These are phyloP conservation scores for Tringa solitaria DNA, from an alignment of 2,113 vertebrate species.

Conservation along the genomic window DNA sequence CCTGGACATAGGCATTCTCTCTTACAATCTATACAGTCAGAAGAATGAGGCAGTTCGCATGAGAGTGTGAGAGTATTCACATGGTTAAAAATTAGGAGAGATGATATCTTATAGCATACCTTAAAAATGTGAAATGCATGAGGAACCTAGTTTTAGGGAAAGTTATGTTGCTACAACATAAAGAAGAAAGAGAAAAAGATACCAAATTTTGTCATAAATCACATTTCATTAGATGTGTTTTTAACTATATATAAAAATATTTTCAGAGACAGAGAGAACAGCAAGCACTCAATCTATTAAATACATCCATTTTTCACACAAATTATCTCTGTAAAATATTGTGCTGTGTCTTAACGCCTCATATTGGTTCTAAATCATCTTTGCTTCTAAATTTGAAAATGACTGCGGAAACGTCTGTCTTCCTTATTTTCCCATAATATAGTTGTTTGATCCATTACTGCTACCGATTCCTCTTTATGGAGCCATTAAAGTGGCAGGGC, in stretches of 20 bases:
- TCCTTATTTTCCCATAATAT: not conserved
- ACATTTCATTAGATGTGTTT: not conserved
- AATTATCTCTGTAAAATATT: not conserved
- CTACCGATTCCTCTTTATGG: not conserved
- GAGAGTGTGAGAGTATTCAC: too few relatives aligned
- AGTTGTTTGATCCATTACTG: not conserved
- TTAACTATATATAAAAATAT: not conserved
- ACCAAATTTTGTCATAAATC: not conserved
- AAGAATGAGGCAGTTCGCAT: not conserved
- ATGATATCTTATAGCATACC: not conserved
- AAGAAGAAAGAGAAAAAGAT: not conserved
- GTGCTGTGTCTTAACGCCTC: not conserved
- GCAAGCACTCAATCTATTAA: not conserved
- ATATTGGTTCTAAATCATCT: not conserved
- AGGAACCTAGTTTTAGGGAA: not conserved
- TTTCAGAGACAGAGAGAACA: not conserved
- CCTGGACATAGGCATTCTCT: not conserved
- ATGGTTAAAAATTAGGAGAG: not conserved
- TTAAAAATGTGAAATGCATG: not conserved
- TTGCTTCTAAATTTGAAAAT: not conserved
- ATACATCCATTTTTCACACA: not conserved
- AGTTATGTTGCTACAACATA: not conserved
- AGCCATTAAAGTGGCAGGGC: not conserved
- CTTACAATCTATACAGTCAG: not conserved
- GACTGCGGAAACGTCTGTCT: not conserved